These are phyloP conservation scores for Eolophus roseicapilla DNA, from an alignment of 2,113 vertebrate genomes.

Conservation along the genomic window DNA sequence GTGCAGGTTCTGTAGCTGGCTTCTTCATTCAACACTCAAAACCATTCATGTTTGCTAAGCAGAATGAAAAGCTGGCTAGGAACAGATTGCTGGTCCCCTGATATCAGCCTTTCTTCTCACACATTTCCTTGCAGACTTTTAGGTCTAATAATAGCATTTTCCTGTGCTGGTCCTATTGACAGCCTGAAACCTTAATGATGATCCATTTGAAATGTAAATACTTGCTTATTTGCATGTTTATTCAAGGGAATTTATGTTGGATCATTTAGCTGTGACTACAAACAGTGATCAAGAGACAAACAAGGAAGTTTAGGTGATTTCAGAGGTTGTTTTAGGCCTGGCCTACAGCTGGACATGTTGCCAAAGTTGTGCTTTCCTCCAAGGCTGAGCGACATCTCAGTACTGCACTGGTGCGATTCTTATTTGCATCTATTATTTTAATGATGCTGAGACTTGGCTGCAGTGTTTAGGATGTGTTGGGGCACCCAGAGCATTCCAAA, in stretches of 20 bases:
- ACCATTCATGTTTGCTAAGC: slow-evolving; percentile 39
- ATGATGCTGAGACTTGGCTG: not conserved
- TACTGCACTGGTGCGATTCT: not conserved
- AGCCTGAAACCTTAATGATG: not conserved
- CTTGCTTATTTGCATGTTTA: not conserved
- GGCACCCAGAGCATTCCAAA: not conserved
- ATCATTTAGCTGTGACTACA: not conserved
- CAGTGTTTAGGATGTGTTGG: not conserved
- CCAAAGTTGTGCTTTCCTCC: not conserved
- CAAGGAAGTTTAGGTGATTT: not conserved
- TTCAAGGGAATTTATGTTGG: not conserved
- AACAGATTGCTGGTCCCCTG: slow-evolving; percentile 33
- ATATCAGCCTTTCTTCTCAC: slow-evolving; percentile 38
- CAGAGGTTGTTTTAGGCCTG: not conserved
- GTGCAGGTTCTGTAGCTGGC: slow-evolving; percentile 4
- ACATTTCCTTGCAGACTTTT: not conserved
- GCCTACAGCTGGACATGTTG: not conserved
- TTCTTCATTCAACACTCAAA: slow-evolving; percentile 50
- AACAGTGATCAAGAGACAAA: not conserved
- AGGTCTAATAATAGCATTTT: slow-evolving; percentile 42
- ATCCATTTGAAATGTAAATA: slow-evolving; percentile 40
- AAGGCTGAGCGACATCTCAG: not conserved
- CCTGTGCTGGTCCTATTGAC: not conserved
- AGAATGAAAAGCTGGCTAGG: slow-evolving; percentile 39
- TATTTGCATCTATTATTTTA: slow-evolving; percentile 7